Percentiles rank a stretch among this genome's conserved stretches.
Conservation (phyloP, 2,113 vertebrate species). For the Sceloporus undulatus region DNA sequence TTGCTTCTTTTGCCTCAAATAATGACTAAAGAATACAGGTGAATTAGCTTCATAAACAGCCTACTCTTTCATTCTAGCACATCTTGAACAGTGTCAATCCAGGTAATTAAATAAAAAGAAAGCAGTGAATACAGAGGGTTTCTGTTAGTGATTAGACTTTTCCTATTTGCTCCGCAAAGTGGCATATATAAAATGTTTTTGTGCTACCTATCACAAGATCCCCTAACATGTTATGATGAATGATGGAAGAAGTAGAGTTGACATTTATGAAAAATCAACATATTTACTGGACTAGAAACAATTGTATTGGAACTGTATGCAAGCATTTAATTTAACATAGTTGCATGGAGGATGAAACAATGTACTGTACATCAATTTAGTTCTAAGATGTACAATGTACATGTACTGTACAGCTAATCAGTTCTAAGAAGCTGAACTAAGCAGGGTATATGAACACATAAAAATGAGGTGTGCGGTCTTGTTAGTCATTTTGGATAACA, state of each 20-base stretch:
- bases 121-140: neutral
- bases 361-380: neutral
- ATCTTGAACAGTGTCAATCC: neutral
- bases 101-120: neutral
- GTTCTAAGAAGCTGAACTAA: neutral
- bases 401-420: neutral
- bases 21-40: neutral
- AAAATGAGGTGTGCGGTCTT: neutral
- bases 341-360: conserved; percentile 15
- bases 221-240: neutral
- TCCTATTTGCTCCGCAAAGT: conserved; percentile 2
- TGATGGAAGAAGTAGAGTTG: neutral
- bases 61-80: too few relatives aligned
- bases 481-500: conserved; percentile 1
- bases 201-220: neutral
- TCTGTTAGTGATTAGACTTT: conserved; percentile 5
- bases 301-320: neutral
- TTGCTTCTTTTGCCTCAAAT: neutral
- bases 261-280: neutral
- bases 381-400: too few relatives aligned
- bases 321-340: neutral
- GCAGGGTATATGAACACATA: neutral
- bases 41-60: neutral
- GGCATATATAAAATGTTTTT: neutral
- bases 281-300: conserved; percentile 9